Evolutionary conservation across 2,888 invertebrate genomes (phyloP), one percentile per base, ranked within the genome.

Genomic region (Drosophila neonasuta): DNA sequence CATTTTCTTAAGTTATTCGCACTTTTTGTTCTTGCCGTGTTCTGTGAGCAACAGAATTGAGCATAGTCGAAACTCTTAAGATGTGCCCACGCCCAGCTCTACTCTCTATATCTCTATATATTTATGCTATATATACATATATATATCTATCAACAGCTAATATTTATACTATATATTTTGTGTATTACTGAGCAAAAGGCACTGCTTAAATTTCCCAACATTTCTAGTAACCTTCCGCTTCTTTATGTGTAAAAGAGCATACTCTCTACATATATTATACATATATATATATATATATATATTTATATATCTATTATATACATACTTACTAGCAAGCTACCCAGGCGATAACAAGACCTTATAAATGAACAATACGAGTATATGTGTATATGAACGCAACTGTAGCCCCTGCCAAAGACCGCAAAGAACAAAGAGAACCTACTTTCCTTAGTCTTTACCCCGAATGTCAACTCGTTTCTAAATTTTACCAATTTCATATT

Each of bases 261-360:
- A 54, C 46, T 61, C 61, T 66, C 62, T 68, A 75, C 59, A 24
- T 24, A 24, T 24, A 24, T 24, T 24, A 24, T 24, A 61, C 41
- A 65, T 49, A 52, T 60, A 62, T 65, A 62, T 44, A 44, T 65
- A 62, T 44, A 44, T 74, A 80, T 13, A 13, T 13, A 13, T 74
- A 80, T 68, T 68, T 62, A 69, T 64, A 75, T 68, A 72, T 68
- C 54, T 64, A 68, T 60, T 69, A 70, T 79, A 69, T 77, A 80
- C 67, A 69, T 76, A 80, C 67, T 83, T 83, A 83, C 74, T 81
- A 86, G 80, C 84, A 85, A 85, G 86, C 88, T 88, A 88, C 88
- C 88, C 88, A 88, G 88, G 79, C 81, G 85, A 79, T 71, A 70
- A 68, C 63, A 74, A 73, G 75, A 68, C 57, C 75, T 71, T 71